These are phyloP conservation scores for Hypsopygia costalis DNA, from an alignment of 2,888 invertebrate species.

Conservation along the genomic window DNA sequence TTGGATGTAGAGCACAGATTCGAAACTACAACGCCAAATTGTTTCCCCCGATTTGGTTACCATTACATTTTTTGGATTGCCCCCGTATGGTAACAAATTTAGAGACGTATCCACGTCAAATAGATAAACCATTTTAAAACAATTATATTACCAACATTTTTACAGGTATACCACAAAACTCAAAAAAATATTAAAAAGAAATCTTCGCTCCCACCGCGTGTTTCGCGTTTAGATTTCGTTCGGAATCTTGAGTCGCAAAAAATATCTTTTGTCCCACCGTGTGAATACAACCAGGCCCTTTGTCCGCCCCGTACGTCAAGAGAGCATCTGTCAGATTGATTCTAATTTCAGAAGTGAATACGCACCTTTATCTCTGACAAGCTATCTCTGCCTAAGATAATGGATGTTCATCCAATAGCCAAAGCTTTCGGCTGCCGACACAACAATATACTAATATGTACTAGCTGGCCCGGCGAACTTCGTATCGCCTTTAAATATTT, in stretches of 20 bases:
- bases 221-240: constrained; percentile 64
- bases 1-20: no score
- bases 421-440: not conserved
- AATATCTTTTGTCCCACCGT: constrained; percentile 64
- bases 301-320: constrained; percentile 52
- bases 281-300: constrained; percentile 60
- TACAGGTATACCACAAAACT: not conserved
- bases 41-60: no score
- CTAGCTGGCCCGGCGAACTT: no score
- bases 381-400: constrained; percentile 15
- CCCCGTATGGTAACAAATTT: no score
- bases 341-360: constrained; percentile 48
- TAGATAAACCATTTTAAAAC: no score
- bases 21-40: no score
- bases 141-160: no score
- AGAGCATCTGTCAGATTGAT: constrained; percentile 62
- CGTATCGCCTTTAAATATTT: no score
- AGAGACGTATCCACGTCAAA: no score
- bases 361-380: constrained; percentile 25
- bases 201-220: constrained; percentile 52
- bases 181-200: not conserved
- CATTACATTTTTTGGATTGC: no score
- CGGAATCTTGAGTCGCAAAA: constrained; percentile 52
- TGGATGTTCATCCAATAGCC: constrained; percentile 3
- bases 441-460: constrained; percentile 3